A percentile compares a stretch with the other conserved stretches of the same genome.
These are phyloP conservation scores for Chloropsis cyanopogon DNA, from an alignment of 2,113 vertebrate species.

Conservation along the genomic window DNA sequence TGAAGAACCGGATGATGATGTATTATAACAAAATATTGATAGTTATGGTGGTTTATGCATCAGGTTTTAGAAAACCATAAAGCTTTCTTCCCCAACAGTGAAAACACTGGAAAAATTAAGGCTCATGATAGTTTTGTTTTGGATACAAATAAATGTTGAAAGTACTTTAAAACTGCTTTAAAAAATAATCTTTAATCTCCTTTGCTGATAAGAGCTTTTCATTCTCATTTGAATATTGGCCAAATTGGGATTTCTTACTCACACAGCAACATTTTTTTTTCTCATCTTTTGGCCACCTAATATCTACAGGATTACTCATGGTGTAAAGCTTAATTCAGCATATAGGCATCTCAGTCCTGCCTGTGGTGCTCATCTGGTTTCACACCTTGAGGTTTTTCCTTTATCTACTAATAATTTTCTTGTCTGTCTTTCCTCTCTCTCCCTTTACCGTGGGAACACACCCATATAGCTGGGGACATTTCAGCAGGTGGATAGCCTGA, in stretches of 20 bases:
- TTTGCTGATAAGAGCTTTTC: conserved; percentile 13
- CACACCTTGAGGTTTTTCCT: neutral
- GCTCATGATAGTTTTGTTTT: conserved; percentile 18
- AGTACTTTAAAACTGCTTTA: neutral
- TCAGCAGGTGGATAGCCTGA: neutral
- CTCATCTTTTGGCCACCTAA: neutral
- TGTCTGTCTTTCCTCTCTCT: neutral
- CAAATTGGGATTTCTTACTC: neutral
- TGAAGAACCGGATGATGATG: conserved; percentile 24
- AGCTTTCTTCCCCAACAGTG: conserved; percentile 20
- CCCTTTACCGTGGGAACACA: neutral
- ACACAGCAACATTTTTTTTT: neutral
- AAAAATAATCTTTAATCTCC: conserved; percentile 17
- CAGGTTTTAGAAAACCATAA: conserved; percentile 1
- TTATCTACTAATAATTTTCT: neutral
- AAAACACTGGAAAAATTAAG: conserved; percentile 21
- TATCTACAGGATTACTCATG: neutral
- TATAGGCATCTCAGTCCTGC: neutral
- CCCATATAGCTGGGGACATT: neutral
- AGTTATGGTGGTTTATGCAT: neutral
- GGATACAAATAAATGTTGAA: conserved; percentile 22
- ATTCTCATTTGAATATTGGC: conserved; percentile 4
- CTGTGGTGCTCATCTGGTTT: neutral
- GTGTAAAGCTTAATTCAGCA: neutral
- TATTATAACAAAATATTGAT: conserved; percentile 26